Conservation (phyloP, 2,113 vertebrate species). For the Coturnix japonica region DNA sequence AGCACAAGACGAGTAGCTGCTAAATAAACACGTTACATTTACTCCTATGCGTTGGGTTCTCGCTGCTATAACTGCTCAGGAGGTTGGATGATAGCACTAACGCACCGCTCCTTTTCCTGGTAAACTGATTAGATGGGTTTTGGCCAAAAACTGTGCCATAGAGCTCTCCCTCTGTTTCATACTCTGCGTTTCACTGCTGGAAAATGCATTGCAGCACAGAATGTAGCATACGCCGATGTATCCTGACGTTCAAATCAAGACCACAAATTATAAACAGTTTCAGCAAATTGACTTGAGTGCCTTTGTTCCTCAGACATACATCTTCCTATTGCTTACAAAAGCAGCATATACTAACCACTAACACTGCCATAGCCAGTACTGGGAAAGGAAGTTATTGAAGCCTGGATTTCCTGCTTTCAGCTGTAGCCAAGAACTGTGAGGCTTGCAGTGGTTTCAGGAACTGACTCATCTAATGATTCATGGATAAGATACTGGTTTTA, state of each 20-base stretch:
- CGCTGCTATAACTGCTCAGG: background rate
- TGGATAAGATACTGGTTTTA: conserved; percentile 88
- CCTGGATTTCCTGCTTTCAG: conserved; percentile 95
- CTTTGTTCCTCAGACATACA: conserved; percentile 87
- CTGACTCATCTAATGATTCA: conserved; percentile 97
- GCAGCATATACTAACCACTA: conserved; percentile 83
- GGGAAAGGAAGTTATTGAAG: conserved; percentile 97
- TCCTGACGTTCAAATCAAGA: conserved; percentile 84
- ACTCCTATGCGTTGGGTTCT: conserved; percentile 14
- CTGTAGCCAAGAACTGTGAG: conserved; percentile 90
- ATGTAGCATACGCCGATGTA: conserved; percentile 72
- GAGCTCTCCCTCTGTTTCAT: conserved; percentile 18
- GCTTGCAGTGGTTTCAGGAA: conserved; percentile 95
- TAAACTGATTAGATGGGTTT: conserved; percentile 32
- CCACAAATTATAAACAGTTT: conserved; percentile 92
- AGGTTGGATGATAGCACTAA: conserved; percentile 9
- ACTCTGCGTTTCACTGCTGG: conserved; percentile 73
- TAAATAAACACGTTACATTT: conserved; percentile 51
- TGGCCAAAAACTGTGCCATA: conserved; percentile 9
- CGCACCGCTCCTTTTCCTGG: conserved; percentile 17
- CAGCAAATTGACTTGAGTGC: conserved; percentile 85
- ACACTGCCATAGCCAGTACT: conserved; percentile 79
- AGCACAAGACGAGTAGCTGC: conserved; percentile 61
- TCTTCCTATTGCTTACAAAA: conserved; percentile 86
- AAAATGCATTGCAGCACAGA: conserved; percentile 66